Conservation (phyloP, 2,797 vertebrate species). For the Halcyon badia region DNA sequence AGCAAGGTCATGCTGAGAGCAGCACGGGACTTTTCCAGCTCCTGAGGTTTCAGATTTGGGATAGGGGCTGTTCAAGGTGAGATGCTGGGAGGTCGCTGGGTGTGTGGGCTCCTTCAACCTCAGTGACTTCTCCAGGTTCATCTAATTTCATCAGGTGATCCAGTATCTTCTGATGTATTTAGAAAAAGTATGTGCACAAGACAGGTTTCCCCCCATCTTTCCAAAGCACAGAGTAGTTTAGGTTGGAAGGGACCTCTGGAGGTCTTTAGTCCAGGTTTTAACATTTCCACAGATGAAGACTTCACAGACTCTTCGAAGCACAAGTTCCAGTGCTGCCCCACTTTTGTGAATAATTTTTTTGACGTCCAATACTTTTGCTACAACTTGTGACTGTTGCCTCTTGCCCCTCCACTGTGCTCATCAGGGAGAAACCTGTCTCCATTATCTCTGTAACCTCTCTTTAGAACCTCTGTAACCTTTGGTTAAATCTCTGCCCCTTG, state of each 20-base stretch:
- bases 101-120: neutral
- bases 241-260: neutral
- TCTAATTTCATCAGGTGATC: neutral
- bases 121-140: neutral
- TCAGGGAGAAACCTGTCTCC: neutral
- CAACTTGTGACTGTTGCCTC: neutral
- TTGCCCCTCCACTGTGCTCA: neutral
- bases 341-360: neutral
- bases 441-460: neutral
- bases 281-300: neutral
- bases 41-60: neutral
- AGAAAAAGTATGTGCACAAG: accelerated
- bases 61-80: neutral
- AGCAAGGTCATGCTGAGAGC: neutral
- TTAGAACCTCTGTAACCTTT: neutral
- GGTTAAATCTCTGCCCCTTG: neutral
- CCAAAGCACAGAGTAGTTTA: neutral
- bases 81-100: neutral
- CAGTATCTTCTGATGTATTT: neutral
- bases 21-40: accelerated
- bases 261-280: neutral
- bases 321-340: neutral
- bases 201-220: neutral
- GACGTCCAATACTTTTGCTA: neutral
- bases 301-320: neutral